Conservation (phyloP, 2,888 invertebrate species). For the Abscondita cerata region DNA sequence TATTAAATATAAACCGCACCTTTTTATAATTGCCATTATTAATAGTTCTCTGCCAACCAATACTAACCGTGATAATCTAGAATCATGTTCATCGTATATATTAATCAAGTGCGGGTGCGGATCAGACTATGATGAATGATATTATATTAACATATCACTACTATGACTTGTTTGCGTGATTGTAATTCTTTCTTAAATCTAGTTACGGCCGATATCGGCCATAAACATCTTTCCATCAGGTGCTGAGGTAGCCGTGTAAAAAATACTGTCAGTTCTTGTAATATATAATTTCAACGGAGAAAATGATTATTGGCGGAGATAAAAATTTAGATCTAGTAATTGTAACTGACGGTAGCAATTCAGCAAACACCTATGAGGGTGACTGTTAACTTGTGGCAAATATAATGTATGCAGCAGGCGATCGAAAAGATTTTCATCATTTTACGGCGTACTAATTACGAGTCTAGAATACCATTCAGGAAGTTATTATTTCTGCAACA, state of each 20-base stretch:
- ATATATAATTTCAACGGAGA: too few relatives aligned
- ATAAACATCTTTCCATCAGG: neutral
- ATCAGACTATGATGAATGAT: constrained; percentile 32
- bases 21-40: constrained; percentile 41
- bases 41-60: constrained; percentile 38
- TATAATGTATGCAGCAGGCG: neutral
- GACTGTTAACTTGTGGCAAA: neutral
- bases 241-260: neutral
- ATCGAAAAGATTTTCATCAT: neutral
- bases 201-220: neutral
- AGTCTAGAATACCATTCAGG: constrained; percentile 2
- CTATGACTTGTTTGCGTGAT: constrained; percentile 13
- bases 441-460: neutral
- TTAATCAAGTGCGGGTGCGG: constrained; percentile 38
- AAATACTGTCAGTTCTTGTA: neutral
- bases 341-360: too few relatives aligned
- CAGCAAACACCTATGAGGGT: too few relatives aligned
- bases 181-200: constrained; percentile 11
- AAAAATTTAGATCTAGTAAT: too few relatives aligned
- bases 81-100: constrained; percentile 40
- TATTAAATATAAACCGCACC: constrained; percentile 37
- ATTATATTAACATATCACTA: constrained; percentile 21
- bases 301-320: too few relatives aligned
- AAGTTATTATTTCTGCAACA: constrained; percentile 16
- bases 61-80: constrained; percentile 37